phyloP scores from a whole-genome alignment of 2,113 vertebrate genomes.

The Fukomys damarensis region DNA sequence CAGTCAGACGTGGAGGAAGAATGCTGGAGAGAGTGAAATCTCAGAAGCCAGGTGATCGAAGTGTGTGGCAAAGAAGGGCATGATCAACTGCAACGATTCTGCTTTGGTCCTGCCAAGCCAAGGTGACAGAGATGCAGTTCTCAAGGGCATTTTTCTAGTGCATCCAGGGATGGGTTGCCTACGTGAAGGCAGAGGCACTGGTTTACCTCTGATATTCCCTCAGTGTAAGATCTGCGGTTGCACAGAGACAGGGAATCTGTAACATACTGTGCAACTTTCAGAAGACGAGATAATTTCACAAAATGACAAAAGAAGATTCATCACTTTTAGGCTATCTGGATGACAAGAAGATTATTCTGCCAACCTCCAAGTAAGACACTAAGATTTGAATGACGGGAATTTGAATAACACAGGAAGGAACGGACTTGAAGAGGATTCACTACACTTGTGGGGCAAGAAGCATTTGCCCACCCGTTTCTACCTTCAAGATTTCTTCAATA shows the following conservation, averaged over 20 bases:
- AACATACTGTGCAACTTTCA: not conserved
- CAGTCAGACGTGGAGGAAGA: not conserved
- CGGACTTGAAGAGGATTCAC: not conserved
- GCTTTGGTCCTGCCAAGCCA: not conserved
- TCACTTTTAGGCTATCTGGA: not conserved
- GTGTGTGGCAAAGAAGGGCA: not conserved
- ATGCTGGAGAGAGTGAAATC: not conserved
- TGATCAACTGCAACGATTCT: not conserved
- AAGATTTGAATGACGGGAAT: not conserved
- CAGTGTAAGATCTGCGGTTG: not conserved
- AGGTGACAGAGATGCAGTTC: not conserved
- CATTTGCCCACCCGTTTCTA: not conserved
- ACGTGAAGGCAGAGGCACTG: not conserved
- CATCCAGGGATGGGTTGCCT: not conserved
- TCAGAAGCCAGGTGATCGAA: not conserved
- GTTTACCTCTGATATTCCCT: not conserved
- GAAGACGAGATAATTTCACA: not conserved
- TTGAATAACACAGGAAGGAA: not conserved
- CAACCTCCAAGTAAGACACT: not conserved
- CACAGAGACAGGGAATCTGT: not conserved
- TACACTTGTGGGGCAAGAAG: not conserved
- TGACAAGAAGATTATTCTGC: not conserved
- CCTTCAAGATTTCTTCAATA: not conserved
- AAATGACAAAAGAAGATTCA: not conserved
- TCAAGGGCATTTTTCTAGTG: not conserved